phyloP scores from a whole-genome alignment of 1,140 invertebrate species.

The Oncopeltus fasciatus region DNA sequence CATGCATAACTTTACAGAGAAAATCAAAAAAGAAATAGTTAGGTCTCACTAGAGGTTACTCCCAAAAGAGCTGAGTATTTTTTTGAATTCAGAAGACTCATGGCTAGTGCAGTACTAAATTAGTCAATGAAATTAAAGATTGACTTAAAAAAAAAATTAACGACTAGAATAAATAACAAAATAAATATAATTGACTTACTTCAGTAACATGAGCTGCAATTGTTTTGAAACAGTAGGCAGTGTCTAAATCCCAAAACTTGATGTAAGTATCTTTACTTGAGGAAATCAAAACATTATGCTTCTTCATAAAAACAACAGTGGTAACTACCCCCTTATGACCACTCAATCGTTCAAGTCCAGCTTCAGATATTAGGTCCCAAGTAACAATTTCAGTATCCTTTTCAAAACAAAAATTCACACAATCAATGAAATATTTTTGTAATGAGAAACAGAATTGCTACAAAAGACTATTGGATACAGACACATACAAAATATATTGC shows the following conservation, averaged over 20 bases:
- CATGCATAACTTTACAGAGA: too few species aligned
- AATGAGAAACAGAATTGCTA: too few species aligned
- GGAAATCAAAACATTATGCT: constrained; percentile 66
- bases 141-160: neutral
- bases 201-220: constrained; percentile 64
- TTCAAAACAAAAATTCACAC: constrained; percentile 18
- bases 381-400: constrained; percentile 86
- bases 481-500: too few species aligned
- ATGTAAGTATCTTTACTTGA: constrained; percentile 87
- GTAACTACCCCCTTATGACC: constrained; percentile 92
- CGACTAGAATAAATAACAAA: neutral
- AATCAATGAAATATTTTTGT: too few species aligned
- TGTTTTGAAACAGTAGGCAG: constrained; percentile 91
- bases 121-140: too few species aligned
- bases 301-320: constrained; percentile 62
- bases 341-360: constrained; percentile 70
- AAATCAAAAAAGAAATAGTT: too few species aligned
- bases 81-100: too few species aligned
- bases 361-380: constrained; percentile 87
- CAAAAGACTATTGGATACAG: too few species aligned
- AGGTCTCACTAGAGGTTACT: too few species aligned
- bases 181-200: constrained; percentile 30
- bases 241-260: constrained; percentile 95
- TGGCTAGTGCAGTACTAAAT: too few species aligned
- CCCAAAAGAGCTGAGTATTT: too few species aligned